Evolutionary conservation across 2,797 vertebrate species (phyloP), one percentile per base, ranked within the genome.

Genomic region (Platalea minor): DNA sequence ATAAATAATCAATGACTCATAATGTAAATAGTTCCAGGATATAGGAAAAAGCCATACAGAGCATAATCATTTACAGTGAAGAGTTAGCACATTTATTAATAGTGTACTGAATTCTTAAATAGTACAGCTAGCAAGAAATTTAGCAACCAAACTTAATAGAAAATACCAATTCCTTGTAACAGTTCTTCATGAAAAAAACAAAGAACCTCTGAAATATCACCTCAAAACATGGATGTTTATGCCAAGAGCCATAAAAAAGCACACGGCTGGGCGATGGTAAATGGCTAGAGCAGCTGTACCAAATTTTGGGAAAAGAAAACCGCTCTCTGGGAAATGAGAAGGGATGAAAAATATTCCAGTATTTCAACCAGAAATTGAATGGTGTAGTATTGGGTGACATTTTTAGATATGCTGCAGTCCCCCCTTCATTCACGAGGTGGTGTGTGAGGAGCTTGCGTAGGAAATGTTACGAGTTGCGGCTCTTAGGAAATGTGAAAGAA

Each of bases 11-110:
- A 85, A 64, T 86, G 77, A 79, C 31, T 93, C 53, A 72, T 70
- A 69, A 82, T 64, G 53, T 57, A 94, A 93, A 93, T 89, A 85
- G 86, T 92, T 93, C 39, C 78, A 95, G 78, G 88, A 95, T 48
- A 89, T 17, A 95, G 31, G 72, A 64, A 89, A 93, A 92, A 87
- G 5, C 29, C 57, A 65, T 74, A 68, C 29, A 77, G 64, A 82
- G 21, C 17, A 61, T 43, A 80, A 80, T 50, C 3, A 77, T 64
- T 79, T 94, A 48, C 63, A 77, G 46, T 21, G 41, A 92, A 54
- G 53, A 74, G 26, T 46, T 67, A 68, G 19, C 5, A 1, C 3
- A 3, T 60, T 83, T 91, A 20, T 60, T 90, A 92, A 61, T 26
- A 53, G 13, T 13, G 3, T 50, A 46, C 41, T 85, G 72, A 85